phyloP scores from a whole-genome alignment of 1,140 invertebrate genomes.

The Ylistrum balloti region DNA sequence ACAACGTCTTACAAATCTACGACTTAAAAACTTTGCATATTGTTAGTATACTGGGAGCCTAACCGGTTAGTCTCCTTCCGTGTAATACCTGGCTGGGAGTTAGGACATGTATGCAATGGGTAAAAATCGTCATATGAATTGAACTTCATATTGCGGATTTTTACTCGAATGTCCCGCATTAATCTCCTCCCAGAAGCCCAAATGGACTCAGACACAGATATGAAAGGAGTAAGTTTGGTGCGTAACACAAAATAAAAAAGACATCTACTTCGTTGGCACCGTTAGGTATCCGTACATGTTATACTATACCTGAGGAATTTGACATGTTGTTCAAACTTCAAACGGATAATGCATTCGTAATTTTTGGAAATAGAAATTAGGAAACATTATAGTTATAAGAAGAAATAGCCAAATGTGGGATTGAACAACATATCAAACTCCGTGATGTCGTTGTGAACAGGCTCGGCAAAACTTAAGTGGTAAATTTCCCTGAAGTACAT shows the following conservation, averaged over 20 bases:
- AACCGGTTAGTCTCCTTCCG: constrained; percentile 42
- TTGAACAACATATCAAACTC: too few species aligned
- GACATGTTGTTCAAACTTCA: background rate
- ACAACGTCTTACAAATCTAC: too few species aligned
- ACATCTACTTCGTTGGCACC: constrained; percentile 44
- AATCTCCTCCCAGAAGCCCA: constrained; percentile 44
- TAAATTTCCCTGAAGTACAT: too few species aligned
- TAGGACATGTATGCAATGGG: constrained; percentile 45
- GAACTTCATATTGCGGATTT: background rate
- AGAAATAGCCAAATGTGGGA: too few species aligned
- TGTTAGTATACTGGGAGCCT: constrained; percentile 30
- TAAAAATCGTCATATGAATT: background rate
- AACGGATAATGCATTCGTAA: too few species aligned
- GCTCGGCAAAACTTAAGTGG: too few species aligned
- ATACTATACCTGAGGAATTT: constrained; percentile 43
- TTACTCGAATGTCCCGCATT: constrained; percentile 31
- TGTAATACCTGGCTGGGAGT: constrained; percentile 43
- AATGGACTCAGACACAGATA: constrained; percentile 36
- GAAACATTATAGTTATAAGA: too few species aligned
- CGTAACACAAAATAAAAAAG: constrained; percentile 25
- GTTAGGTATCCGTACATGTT: constrained; percentile 47
- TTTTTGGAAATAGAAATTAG: too few species aligned
- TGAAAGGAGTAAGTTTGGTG: background rate
- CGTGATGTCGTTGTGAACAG: too few species aligned
- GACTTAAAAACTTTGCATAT: background rate